Evolutionary conservation across 2,888 invertebrate species (phyloP).

Genomic region (Sarcophaga rosellei): DNA sequence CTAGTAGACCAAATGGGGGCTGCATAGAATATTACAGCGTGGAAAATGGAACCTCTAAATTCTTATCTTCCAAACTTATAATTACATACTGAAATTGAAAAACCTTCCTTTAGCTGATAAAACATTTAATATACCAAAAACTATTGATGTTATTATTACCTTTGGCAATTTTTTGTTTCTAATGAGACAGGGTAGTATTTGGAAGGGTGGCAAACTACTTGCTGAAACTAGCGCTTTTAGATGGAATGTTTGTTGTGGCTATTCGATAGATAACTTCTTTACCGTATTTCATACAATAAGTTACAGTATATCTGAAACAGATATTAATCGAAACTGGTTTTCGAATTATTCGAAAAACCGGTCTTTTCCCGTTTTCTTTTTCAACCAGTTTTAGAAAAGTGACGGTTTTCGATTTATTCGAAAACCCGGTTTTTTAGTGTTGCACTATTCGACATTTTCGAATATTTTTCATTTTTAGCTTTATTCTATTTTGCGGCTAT

Average conservation of each 20-base stretch:
- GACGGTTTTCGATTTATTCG: no score
- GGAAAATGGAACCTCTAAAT: no score
- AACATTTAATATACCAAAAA: slow-evolving; percentile 24
- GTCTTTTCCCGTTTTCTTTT: no score
- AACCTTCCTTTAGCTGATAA: slow-evolving; percentile 41
- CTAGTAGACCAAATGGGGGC: no score
- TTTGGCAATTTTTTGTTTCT: slow-evolving; percentile 29
- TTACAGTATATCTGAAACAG: slow-evolving; percentile 1
- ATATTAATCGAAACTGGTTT: neutral
- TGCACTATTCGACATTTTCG: no score
- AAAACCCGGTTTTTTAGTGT: no score
- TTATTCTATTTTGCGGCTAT: no score
- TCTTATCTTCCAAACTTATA: no score
- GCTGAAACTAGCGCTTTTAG: slow-evolving; percentile 36
- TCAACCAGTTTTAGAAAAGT: no score
- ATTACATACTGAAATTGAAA: slow-evolving; percentile 4
- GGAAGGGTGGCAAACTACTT: slow-evolving; percentile 8
- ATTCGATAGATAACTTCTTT: neutral
- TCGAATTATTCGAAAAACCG: no score
- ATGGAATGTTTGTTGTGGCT: slow-evolving; percentile 9
- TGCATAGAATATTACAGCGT: no score
- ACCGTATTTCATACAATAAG: neutral
- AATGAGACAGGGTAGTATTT: slow-evolving; percentile 9
- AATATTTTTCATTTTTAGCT: no score
- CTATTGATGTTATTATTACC: slow-evolving; percentile 25